Evolutionary conservation across 2,888 invertebrate genomes (phyloP).

Genomic region (Sarcophaga caerulescens): DNA sequence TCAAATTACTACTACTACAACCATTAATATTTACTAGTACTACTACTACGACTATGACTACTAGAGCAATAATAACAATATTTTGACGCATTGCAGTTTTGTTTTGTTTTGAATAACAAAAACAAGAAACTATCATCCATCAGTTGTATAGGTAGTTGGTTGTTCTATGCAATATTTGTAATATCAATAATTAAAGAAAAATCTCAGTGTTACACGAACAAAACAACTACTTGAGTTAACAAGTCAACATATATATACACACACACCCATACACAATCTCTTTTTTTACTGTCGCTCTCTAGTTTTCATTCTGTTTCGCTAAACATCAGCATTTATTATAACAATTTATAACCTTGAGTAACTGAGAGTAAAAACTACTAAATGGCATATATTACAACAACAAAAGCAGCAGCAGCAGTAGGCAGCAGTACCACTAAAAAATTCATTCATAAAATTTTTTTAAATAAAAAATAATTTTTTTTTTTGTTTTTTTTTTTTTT

Average conservation of each 20-base stretch:
- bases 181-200: no score
- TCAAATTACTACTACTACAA: constrained; percentile 43
- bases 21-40: neutral
- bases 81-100: constrained; percentile 59
- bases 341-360: constrained; percentile 54
- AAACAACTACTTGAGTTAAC: neutral
- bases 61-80: neutral
- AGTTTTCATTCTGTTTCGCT: neutral
- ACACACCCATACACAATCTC: no score
- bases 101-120: constrained; percentile 30
- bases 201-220: no score
- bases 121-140: neutral
- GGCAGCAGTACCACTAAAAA: constrained; percentile 19
- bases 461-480: constrained; percentile 10
- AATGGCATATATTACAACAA: constrained; percentile 7
- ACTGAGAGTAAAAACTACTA: constrained; percentile 27
- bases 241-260: neutral
- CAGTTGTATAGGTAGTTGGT: no score
- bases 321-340: neutral
- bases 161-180: no score
- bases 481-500: no score
- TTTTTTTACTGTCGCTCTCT: neutral
- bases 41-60: constrained; percentile 11
- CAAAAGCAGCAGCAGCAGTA: constrained; percentile 5
- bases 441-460: constrained; percentile 60